Evolutionary conservation across 2,797 vertebrate genomes (phyloP).

Genomic region (Phylloscopus collybita): DNA sequence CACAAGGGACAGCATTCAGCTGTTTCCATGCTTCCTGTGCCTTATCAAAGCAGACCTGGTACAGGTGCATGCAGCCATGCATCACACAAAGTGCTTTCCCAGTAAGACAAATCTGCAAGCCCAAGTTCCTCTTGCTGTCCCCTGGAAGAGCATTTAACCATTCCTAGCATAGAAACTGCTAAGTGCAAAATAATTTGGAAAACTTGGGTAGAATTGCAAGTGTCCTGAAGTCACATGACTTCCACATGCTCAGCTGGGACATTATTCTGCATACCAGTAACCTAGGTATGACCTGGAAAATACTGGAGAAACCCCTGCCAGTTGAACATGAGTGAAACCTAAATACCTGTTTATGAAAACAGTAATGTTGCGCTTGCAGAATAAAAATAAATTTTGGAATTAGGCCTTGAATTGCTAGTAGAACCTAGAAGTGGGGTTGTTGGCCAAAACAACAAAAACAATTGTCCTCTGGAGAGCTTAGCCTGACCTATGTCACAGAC

Average conservation of each 20-base stretch:
- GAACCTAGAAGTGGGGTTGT: neutral
- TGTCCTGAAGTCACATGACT: neutral
- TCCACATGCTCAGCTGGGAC: neutral
- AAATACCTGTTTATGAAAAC: neutral
- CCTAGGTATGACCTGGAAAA: neutral
- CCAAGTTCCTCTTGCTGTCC: neutral
- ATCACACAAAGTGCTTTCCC: neutral
- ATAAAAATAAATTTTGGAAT: neutral
- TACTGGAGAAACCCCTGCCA: neutral
- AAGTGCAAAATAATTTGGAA: neutral
- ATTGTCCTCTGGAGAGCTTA: neutral
- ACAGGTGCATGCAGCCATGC: accelerated
- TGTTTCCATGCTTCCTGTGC: neutral
- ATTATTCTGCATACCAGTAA: neutral
- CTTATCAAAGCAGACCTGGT: neutral
- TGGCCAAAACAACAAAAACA: neutral
- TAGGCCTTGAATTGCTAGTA: neutral
- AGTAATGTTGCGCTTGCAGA: neutral
- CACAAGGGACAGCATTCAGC: neutral
- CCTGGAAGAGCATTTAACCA: neutral
- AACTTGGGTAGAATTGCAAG: neutral
- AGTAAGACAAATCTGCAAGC: neutral
- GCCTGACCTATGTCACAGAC: neutral
- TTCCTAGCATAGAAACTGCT: neutral
- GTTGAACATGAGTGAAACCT: neutral